Percentiles rank a stretch among this genome's conserved stretches.
phyloP scores from a whole-genome alignment of 1,140 invertebrate species.

The Lethrus apterus region DNA sequence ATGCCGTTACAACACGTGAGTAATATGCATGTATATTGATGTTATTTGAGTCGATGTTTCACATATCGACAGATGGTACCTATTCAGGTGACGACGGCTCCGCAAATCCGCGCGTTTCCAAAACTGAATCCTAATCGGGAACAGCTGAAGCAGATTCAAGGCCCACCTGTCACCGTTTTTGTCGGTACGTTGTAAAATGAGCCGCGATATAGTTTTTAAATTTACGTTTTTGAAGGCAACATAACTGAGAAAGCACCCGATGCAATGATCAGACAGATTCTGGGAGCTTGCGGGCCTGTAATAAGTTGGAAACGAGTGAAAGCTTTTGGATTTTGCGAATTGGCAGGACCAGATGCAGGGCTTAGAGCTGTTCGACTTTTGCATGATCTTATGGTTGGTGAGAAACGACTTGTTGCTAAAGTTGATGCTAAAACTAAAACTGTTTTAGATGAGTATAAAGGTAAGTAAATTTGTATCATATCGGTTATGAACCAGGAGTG shows the following conservation, averaged over 20 bases:
- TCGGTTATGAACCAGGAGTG: too few relatives aligned
- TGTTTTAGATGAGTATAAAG: constrained; percentile 88
- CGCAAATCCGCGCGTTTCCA: constrained; percentile 40
- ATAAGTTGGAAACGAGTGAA: constrained; percentile 96
- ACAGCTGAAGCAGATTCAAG: constrained; percentile 48
- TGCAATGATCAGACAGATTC: constrained; percentile 86
- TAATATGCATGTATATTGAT: constrained; percentile 20
- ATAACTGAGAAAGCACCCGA: constrained; percentile 94
- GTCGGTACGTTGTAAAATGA: constrained; percentile 53
- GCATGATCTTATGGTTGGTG: constrained; percentile 89
- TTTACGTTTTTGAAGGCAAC: constrained; percentile 60
- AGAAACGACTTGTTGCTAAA: constrained; percentile 90
- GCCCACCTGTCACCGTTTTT: constrained; percentile 94
- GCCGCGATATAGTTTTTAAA: background rate
- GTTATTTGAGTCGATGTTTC: constrained; percentile 23
- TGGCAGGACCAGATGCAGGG: constrained; percentile 88
- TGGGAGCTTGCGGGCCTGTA: constrained; percentile 86
- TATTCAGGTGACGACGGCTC: constrained; percentile 45
- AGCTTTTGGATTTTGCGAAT: constrained; percentile 98
- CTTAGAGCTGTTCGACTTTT: constrained; percentile 87
- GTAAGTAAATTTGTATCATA: constrained; percentile 43
- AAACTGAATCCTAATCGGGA: constrained; percentile 39
- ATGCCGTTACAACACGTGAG: constrained; percentile 48
- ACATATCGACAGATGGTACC: constrained; percentile 40
- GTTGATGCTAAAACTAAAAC: constrained; percentile 97